phyloP scores from a whole-genome alignment of 2,113 vertebrate species.

The Meles meles region DNA sequence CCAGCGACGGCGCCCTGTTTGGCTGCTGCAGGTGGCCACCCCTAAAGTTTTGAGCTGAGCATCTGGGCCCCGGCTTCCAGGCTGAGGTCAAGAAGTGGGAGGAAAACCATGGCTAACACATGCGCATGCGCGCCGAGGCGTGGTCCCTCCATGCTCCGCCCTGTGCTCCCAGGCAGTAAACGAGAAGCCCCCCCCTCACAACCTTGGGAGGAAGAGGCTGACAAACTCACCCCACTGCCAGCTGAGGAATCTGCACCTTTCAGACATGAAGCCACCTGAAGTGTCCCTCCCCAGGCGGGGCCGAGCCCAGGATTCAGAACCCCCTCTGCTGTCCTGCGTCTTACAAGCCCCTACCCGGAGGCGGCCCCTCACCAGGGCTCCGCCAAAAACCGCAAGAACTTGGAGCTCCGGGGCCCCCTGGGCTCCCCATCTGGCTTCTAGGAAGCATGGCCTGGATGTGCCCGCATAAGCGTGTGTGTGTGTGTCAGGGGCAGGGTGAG shows the following conservation, averaged over 20 bases:
- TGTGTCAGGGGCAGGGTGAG: accelerated
- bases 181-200: not conserved
- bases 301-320: not conserved
- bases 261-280: not conserved
- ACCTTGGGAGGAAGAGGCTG: not conserved
- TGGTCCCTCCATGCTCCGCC: not conserved
- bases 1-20: accelerated
- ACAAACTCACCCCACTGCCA: not conserved
- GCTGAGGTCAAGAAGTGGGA: not conserved
- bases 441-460: not conserved
- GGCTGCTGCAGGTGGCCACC: accelerated
- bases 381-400: not conserved
- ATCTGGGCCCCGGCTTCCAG: not conserved
- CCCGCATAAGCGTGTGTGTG: accelerated
- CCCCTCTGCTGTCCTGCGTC: accelerated
- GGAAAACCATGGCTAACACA: accelerated
- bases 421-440: not conserved
- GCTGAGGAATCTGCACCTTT: not conserved
- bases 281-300: not conserved
- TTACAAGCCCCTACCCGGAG: accelerated
- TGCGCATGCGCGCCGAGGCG: accelerated
- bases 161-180: not conserved
- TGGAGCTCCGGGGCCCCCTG: not conserved
- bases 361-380: accelerated
- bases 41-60: not conserved